Base-by-base conservation (phyloP, 1,140 invertebrate species). In the Ladona fulva region DNA sequence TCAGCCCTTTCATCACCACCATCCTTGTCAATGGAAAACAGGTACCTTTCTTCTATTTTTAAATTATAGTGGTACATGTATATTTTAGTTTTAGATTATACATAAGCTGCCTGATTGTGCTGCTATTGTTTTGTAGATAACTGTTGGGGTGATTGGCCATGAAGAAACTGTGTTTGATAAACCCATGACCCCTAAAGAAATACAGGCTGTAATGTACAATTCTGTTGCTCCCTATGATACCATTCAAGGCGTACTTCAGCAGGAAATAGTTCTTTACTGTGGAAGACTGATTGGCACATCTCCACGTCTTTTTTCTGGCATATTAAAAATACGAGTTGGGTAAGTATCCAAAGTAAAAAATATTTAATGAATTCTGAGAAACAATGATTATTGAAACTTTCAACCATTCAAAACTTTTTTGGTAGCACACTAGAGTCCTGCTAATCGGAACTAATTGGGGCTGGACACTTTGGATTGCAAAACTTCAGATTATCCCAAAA, bases 1-100 rank as follows among this genome's bases (percentile, higher is more conserved):
- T 99, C 78, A 98, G 97, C 85, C 98, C 98, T 22, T 98, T 97
- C 83, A 97, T 99, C 78, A 99, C 98, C 29, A 94, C 95, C 19
- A 94, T 99, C 78, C 87, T 99, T 25, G 97, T 99, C 24, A 94
- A 97, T 86, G 97, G 97, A 80, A 99, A 99, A 87, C 96, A 98
- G 88, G 94, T 96, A 82, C 77, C 74, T 78, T 66, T 66, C 5
- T 66, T 6, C 52, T 66, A 66, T 66, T 66, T 19, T 66, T 6
- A 66, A 16, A 66, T 22, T 66, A 3, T 66, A 6, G n/a, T n/a
- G n/a, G 14, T 19, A 66, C 14, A 1, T 66, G 52, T 11, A 10
- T 52, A 52, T 52, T 52, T 52, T 52, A 52, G 19, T 19, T 52
- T 52, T 19, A 52, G 10, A 19, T 11, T 52, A 52, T 11, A n/a